Evolutionary conservation across 1,140 invertebrate genomes (phyloP), one percentile per base, ranked within the genome.

Genomic region (Macrostomum lignano): DNA sequence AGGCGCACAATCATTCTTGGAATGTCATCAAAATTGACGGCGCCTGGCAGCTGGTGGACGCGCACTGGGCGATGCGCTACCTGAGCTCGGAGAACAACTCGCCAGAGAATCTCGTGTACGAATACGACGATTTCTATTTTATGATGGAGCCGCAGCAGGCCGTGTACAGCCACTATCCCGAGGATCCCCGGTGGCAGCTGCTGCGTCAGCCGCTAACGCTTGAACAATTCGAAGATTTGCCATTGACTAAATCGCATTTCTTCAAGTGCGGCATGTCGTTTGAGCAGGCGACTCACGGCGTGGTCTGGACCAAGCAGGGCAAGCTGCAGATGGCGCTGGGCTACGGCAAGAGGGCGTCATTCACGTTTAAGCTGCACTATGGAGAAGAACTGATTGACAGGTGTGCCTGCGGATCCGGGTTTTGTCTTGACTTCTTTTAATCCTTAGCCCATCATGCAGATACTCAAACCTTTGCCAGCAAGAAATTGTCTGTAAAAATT

Each of bases 51-150:
- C 45, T 58, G 10, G 48, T 58, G 10, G 55, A 58, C 41, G 48
- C 49, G 5, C 52, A 58, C 41, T 58, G 55, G 55, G 55, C 52
- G 5, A 55, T 53, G 3, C 37, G 52, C 28, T 55, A 55, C 36
- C 44, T 55, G 7, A 44, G 46, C 28, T 31, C 25, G 17, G 20
- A n/a, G 6, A n/a, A 36, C n/a, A 29, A 13, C 22, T 39, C 38
- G 3, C n/a, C n/a, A n/a, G n/a, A n/a, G n/a, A n/a, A n/a, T n/a
- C 36, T 51, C 44, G 50, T 58, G 15, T 56, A 58, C 39, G 52
- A 56, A 35, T 55, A 56, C 36, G 55, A 58, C 40, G 55, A 58
- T 40, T 58, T 56, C 39, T 58, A 58, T 44, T 58, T 58, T 44
- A 42, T 55, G 42, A 52, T 52, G 6, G 52, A 58, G 32, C 55